Percentiles rank a stretch among this genome's conserved stretches.
Conservation (phyloP, 2,113 vertebrate species). For the Felis catus region DNA sequence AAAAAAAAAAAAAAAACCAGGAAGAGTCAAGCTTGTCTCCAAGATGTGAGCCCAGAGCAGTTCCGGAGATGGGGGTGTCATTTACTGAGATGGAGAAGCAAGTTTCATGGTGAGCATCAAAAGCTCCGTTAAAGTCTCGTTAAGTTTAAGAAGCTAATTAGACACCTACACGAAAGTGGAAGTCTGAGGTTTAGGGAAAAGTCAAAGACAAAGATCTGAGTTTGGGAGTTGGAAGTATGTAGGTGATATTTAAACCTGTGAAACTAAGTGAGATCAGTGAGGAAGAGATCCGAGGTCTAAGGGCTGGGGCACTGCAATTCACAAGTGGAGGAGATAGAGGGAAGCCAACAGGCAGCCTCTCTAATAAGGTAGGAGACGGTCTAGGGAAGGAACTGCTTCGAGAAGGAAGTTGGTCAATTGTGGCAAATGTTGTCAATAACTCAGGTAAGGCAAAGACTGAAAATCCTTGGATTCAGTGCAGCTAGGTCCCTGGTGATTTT, state of each 20-base stretch:
- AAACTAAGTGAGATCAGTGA: background rate
- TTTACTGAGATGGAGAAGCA: background rate
- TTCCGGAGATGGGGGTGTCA: background rate
- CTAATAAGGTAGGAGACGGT: background rate
- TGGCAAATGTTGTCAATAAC: background rate
- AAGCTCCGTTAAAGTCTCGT: background rate
- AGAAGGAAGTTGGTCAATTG: background rate
- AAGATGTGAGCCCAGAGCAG: background rate
- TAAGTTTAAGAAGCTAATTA: background rate
- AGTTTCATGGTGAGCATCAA: background rate
- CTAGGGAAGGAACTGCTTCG: background rate
- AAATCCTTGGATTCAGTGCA: background rate
- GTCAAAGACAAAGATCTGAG: background rate
- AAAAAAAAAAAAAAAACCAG: background rate
- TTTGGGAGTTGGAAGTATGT: background rate
- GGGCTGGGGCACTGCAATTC: background rate
- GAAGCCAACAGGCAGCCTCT: background rate
- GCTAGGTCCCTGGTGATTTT: background rate
- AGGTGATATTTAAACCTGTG: background rate
- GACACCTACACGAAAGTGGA: background rate
- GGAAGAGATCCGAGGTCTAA: background rate
- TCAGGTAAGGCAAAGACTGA: background rate
- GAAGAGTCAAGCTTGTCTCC: background rate
- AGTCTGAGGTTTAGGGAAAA: background rate
- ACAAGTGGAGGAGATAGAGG: background rate